A percentile compares a stretch with the other conserved stretches of the same genome.
Conservation (phyloP, 1,140 invertebrate species). For the Brachionus calyciflorus region DNA sequence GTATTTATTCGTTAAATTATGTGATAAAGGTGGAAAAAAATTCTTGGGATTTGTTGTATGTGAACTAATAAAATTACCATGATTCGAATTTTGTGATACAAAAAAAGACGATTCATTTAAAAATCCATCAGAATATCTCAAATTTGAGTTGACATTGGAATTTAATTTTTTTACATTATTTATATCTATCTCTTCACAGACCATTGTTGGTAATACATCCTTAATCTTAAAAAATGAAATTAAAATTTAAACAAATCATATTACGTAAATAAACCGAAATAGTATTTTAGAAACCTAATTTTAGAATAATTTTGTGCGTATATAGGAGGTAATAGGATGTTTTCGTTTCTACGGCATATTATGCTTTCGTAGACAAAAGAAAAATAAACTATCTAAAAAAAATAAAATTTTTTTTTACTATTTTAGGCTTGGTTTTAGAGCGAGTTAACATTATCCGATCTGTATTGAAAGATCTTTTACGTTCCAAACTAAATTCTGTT, state of each 20-base stretch:
- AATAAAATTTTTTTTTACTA: background rate
- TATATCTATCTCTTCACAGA: background rate
- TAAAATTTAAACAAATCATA: background rate
- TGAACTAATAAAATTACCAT: background rate
- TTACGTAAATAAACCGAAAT: background rate
- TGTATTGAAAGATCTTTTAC: background rate
- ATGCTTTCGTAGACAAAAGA: no score
- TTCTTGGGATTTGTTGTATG: background rate
- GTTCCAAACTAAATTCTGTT: background rate
- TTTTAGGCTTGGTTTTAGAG: conserved; percentile 6
- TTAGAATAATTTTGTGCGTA: no score
- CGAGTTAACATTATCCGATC: background rate
- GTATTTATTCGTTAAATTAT: background rate
- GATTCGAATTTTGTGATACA: background rate
- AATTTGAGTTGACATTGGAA: background rate
- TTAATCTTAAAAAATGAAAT: conserved; percentile 3
- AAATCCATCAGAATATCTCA: background rate
- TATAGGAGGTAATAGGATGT: no score
- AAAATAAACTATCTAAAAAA: no score
- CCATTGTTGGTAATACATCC: conserved; percentile 6
- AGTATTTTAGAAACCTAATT: no score
- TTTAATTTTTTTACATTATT: background rate
- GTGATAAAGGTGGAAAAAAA: conserved; percentile 21
- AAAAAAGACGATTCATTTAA: background rate
- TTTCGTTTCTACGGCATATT: no score